These are phyloP conservation scores for Suncus etruscus DNA, from an alignment of 2,113 vertebrate species.

Conservation along the genomic window DNA sequence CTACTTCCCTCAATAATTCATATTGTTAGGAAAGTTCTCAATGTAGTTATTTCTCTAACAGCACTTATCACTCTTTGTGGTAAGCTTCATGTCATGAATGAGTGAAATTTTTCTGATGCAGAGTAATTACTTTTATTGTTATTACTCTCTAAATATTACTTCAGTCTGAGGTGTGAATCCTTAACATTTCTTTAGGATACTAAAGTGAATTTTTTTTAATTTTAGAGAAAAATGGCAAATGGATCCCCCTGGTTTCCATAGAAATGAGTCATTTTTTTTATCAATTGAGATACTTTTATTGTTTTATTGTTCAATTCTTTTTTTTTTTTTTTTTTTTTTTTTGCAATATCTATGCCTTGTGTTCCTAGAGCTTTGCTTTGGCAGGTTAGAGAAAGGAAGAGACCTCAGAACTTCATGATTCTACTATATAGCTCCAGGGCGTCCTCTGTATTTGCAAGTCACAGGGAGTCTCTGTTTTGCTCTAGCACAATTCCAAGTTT, in stretches of 20 bases:
- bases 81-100: no score
- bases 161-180: background rate
- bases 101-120: background rate
- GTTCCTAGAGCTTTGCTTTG: background rate
- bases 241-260: background rate
- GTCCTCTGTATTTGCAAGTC: background rate
- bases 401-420: background rate
- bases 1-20: no score
- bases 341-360: background rate
- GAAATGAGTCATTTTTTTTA: background rate
- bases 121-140: background rate
- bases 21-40: no score
- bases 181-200: constrained; percentile 25
- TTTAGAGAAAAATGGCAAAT: constrained; percentile 27
- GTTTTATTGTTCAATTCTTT: background rate
- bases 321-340: no score
- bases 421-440: background rate
- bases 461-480: background rate
- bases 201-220: constrained; percentile 28
- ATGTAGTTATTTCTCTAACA: no score
- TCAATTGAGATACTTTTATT: background rate
- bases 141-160: background rate
- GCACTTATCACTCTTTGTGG: no score
- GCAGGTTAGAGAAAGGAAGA: background rate
- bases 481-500: background rate